phyloP scores from a whole-genome alignment of 2,113 vertebrate genomes.

The Acinonyx jubatus region DNA sequence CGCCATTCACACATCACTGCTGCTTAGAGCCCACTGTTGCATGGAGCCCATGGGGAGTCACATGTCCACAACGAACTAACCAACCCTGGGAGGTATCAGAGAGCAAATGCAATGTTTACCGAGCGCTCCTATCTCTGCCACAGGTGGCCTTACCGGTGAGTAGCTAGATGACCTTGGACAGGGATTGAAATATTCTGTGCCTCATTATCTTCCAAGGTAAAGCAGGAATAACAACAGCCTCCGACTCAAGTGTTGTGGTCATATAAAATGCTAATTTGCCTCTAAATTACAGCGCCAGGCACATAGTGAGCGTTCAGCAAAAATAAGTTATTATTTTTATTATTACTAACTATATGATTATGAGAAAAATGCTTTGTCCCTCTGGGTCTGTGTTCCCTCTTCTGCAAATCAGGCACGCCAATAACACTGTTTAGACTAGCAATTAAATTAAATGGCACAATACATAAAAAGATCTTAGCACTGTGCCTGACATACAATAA shows the following conservation, averaged over 20 bases:
- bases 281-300: conserved; percentile 39
- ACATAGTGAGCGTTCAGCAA: conserved; percentile 36
- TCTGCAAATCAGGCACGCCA: conserved; percentile 17
- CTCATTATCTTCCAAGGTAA: not conserved
- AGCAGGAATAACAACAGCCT: not conserved
- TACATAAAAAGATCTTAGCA: not conserved
- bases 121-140: not conserved
- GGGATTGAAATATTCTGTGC: not conserved
- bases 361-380: conserved; percentile 33
- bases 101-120: not conserved
- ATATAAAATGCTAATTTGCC: conserved; percentile 27
- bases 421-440: conserved; percentile 18
- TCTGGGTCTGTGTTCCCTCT: conserved; percentile 54
- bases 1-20: not conserved
- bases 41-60: not conserved
- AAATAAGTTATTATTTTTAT: conserved; percentile 44
- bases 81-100: not conserved
- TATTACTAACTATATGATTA: conserved; percentile 8
- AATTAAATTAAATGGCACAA: conserved; percentile 49
- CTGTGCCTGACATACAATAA: conserved; percentile 12
- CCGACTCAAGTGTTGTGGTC: not conserved
- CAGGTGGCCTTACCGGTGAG: not conserved
- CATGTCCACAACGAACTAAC: not conserved
- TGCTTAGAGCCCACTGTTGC: not conserved
- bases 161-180: not conserved